Base-by-base conservation (phyloP, 2,113 vertebrate species). In the Ammodytes dubius region DNA sequence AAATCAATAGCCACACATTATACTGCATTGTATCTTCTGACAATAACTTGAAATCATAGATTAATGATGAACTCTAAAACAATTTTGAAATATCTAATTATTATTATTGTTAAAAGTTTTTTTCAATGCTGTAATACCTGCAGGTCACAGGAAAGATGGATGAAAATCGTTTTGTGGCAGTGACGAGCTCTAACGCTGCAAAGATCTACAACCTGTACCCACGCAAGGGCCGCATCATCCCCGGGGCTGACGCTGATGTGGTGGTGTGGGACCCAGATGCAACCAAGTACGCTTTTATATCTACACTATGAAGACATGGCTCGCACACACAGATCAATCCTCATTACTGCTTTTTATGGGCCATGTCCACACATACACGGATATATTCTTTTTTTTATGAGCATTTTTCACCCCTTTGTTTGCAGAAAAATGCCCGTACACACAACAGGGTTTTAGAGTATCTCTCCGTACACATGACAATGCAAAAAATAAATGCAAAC, bases 71-170 rank as follows among this genome's bases (percentile, higher is more conserved):
- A 60, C 27, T 37, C 3, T 39, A 6, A 14, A 40, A 60, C 19
- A 35, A 27, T 27, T 27, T 27, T 27, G 27, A 27, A 27, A 27
- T 27, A 27, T 27, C 27, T 27, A 27, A 27, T 27, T 27, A 27
- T 27, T 27, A 27, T 27, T 27, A 27, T 27, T 27, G 27, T 27
- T 27, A 27, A 27, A 27, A 27, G 27, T 27, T 27, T 27, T 65
- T 66, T 71, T 39, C 1, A 49, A 66, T 56, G 19, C 12, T 40
- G 40, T 12, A 0, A 7, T 45, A 3, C 19, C n/a, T 73, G 27
- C 88, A 99, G 98, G 97, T 99, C 0, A 97, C 98, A 77, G 98
- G 98, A 1, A 99, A 99, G 91, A 98, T 99, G 97, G 98, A 99
- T 0, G 98, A 99, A 93, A 99, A 99, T 89, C 96, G 97, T 74